phyloP scores from a whole-genome alignment of 2,888 invertebrate genomes.

The Agrochola circellaris region DNA sequence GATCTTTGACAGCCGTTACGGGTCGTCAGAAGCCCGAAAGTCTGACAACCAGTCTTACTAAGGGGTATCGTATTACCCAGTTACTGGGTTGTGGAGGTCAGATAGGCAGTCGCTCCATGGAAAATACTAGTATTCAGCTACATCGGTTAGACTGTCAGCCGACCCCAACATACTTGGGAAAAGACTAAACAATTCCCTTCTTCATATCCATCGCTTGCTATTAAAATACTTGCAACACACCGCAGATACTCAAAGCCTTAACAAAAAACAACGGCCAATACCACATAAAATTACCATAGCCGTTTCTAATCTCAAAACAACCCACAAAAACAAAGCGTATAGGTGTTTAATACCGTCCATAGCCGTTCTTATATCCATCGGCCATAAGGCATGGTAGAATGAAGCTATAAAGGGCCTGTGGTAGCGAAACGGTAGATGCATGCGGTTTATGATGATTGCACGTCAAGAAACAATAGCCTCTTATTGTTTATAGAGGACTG shows the following conservation, averaged over 20 bases:
- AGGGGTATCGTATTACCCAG: no score
- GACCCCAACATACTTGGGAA: no score
- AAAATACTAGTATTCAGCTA: no score
- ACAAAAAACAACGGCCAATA: conserved; percentile 17
- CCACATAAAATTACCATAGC: conserved; percentile 45
- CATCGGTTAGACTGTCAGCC: no score
- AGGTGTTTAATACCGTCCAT: conserved; percentile 44
- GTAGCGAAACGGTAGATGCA: conserved; percentile 75
- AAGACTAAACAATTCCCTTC: neutral
- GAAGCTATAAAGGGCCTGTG: conserved; percentile 66
- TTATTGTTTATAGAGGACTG: conserved; percentile 77
- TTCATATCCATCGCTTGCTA: neutral
- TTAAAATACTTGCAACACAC: neutral
- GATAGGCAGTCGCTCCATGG: no score
- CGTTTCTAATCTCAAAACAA: conserved; percentile 40
- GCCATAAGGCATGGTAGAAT: conserved; percentile 61
- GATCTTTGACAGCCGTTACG: no score
- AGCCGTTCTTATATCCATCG: conserved; percentile 35
- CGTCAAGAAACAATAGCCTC: conserved; percentile 81
- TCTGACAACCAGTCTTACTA: no score
- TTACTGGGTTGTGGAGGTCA: no score
- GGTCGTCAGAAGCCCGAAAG: no score
- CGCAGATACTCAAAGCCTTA: neutral
- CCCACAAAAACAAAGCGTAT: conserved; percentile 44
- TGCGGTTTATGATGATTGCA: conserved; percentile 83